Evolutionary conservation across 2,888 invertebrate genomes (phyloP), one percentile per base, ranked within the genome.

Genomic region (Andrena fulva): DNA sequence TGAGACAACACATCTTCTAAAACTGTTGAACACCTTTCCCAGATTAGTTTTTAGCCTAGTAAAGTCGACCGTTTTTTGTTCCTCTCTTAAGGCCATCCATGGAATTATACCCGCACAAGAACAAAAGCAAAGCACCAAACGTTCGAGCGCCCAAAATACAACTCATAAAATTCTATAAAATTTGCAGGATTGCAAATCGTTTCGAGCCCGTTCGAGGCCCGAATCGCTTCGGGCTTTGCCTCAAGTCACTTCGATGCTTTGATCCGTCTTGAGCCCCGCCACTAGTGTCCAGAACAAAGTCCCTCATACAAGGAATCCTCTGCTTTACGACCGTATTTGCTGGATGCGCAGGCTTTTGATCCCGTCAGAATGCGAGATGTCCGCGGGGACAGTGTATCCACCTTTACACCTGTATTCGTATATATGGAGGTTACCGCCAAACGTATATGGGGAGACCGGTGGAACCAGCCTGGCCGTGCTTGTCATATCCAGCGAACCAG

Each of bases 321-420:
- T 75, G 69, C 63, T 76, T 79, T 79, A 76, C 76, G 54, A 82
- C 76, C 84, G 86, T 90, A 90, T 91, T 90, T 91, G 91, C 90
- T 91, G 89, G 88, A 87, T 90, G 85, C 86, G 87, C 86, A 86
- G 85, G 88, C 90, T 91, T 91, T 91, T 91, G 90, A 92, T 91
- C 90, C 91, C 89, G 90, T 90, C 90, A 91, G 91, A 91, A 91
- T 92, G 90, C 90, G 89, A 88, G 89, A 90, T 90, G 87, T 83
- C 87, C 76, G 85, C 82, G 76, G 33, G 83, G 79, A 68, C 69
- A 63, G 74, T 89, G 85, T 87, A 87, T 89, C 89, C 87, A 89
- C 85, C 87, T 89, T 92, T 92, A 91, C 90, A 92, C 91, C 91
- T 92, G 91, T 91, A 91, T 90, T 88, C 86, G 89, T 91, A 85